Percentiles rank a stretch among this genome's conserved stretches.
Conservation (phyloP, 2,797 vertebrate genomes). For the Schizopygopsis malacanthus region DNA sequence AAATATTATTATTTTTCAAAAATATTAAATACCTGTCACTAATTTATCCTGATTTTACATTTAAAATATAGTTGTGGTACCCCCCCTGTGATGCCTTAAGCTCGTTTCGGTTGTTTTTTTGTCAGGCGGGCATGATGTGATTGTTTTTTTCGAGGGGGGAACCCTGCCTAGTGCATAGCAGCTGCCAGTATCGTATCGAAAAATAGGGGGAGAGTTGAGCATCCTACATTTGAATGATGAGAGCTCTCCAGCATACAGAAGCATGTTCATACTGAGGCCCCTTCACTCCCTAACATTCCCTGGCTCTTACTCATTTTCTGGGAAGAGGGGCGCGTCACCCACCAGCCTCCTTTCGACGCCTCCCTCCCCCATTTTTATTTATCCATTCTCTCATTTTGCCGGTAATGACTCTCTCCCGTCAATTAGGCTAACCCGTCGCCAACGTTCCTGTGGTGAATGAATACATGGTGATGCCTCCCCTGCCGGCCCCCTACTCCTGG, state of each 20-base stretch:
- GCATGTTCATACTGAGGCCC: slow-evolving; percentile 45
- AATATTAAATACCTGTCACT: background rate
- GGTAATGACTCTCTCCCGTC: slow-evolving; percentile 52
- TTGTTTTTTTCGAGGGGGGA: slow-evolving; percentile 55
- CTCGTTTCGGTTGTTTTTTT: slow-evolving; percentile 9
- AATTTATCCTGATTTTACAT: background rate
- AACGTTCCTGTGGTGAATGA: slow-evolving; percentile 40
- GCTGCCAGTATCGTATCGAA: slow-evolving; percentile 55
- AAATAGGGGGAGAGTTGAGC: slow-evolving; percentile 37
- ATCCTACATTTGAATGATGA: slow-evolving; percentile 56
- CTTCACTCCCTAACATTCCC: slow-evolving; percentile 54
- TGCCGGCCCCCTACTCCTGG: slow-evolving; percentile 21
- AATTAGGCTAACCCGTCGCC: slow-evolving; percentile 57
- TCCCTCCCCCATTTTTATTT: slow-evolving; percentile 53
- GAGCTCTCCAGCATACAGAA: slow-evolving; percentile 54
- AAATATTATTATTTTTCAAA: background rate
- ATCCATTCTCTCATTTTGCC: slow-evolving; percentile 46
- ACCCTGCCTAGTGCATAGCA: slow-evolving; percentile 51
- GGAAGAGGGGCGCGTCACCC: slow-evolving; percentile 47
- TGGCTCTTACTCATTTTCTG: slow-evolving; percentile 59
- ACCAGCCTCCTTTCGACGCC: slow-evolving; percentile 28
- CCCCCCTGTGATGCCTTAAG: background rate
- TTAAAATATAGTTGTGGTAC: background rate
- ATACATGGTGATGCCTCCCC: slow-evolving; percentile 52
- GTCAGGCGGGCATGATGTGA: slow-evolving; percentile 45